phyloP scores from a whole-genome alignment of 1,140 invertebrate species.

The Bombus confusus region DNA sequence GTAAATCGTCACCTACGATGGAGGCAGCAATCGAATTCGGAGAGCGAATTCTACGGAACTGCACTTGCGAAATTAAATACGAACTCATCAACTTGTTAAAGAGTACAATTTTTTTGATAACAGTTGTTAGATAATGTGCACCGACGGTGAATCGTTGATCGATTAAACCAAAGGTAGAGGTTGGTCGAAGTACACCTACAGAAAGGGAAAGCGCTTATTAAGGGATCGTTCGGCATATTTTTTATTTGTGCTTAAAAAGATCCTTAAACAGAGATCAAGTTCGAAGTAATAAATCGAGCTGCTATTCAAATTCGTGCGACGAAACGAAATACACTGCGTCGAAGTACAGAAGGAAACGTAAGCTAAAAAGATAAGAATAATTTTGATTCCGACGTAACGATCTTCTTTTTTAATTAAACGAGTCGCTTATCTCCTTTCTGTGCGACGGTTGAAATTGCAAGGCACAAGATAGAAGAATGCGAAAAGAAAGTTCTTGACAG shows the following conservation, averaged over 20 bases:
- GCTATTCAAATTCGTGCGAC: not conserved
- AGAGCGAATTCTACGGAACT: not conserved
- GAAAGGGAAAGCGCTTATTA: not conserved
- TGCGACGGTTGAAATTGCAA: not conserved
- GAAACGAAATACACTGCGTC: not conserved
- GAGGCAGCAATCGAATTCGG: slow-evolving; percentile 9
- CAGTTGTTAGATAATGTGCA: slow-evolving; percentile 55
- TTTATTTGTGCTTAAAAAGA: not conserved
- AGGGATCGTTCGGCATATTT: not conserved
- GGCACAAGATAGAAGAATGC: not conserved
- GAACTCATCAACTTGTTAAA: not conserved
- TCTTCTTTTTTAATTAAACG: not conserved
- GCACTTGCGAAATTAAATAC: not conserved
- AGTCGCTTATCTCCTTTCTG: not conserved
- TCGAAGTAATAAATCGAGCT: not conserved
- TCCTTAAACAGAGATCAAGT: not conserved
- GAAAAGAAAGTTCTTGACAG: no score
- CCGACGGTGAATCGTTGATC: slow-evolving; percentile 9
- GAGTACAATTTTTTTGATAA: slow-evolving; percentile 44
- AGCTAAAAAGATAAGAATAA: not conserved
- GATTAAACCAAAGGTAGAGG: not conserved
- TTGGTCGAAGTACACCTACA: not conserved
- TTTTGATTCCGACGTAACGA: not conserved
- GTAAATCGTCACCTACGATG: slow-evolving; percentile 33
- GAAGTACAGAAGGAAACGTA: not conserved